A percentile compares a stretch with the other conserved stretches of the same genome.
Conservation (phyloP, 2,797 vertebrate species). For the Oryzias sinensis region DNA sequence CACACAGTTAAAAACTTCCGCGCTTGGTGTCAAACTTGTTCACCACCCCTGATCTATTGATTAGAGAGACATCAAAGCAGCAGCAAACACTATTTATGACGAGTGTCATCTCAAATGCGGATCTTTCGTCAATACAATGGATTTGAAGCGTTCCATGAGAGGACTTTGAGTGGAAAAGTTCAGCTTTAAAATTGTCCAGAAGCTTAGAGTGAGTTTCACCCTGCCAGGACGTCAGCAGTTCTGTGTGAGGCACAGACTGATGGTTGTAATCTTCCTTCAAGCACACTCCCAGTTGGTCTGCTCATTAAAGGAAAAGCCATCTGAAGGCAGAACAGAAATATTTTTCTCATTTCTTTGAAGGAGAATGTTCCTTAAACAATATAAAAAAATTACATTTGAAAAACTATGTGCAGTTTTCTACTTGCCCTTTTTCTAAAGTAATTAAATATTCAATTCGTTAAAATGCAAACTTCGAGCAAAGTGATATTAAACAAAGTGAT, state of each 20-base stretch:
- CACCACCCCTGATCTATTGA: slow-evolving; percentile 15
- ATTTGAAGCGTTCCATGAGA: slow-evolving; percentile 31
- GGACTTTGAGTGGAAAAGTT: slow-evolving; percentile 30
- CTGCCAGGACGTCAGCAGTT: slow-evolving; percentile 33
- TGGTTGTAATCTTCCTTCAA: slow-evolving; percentile 43
- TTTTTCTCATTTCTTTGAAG: slow-evolving; percentile 6
- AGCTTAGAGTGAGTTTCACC: slow-evolving; percentile 32
- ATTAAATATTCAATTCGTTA: too few species aligned
- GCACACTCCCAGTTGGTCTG: slow-evolving; percentile 33
- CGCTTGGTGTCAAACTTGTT: too few species aligned
- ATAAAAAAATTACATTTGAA: too few species aligned
- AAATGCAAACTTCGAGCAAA: too few species aligned
- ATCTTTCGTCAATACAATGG: slow-evolving; percentile 37
- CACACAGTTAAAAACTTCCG: too few species aligned
- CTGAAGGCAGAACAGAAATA: slow-evolving; percentile 1
- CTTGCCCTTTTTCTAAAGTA: too few species aligned
- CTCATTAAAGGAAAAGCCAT: slow-evolving; percentile 34
- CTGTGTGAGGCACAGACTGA: slow-evolving; percentile 33
- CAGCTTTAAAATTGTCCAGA: slow-evolving; percentile 45
- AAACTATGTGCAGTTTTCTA: too few species aligned
- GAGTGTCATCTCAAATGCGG: slow-evolving; percentile 32
- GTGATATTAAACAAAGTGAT: too few species aligned
- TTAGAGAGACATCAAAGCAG: slow-evolving; percentile 22
- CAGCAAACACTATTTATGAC: slow-evolving; percentile 34
- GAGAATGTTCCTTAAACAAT: not conserved